Evolutionary conservation across 2,888 invertebrate genomes (phyloP), one percentile per base, ranked within the genome.

Genomic region (Tribolium freemani): DNA sequence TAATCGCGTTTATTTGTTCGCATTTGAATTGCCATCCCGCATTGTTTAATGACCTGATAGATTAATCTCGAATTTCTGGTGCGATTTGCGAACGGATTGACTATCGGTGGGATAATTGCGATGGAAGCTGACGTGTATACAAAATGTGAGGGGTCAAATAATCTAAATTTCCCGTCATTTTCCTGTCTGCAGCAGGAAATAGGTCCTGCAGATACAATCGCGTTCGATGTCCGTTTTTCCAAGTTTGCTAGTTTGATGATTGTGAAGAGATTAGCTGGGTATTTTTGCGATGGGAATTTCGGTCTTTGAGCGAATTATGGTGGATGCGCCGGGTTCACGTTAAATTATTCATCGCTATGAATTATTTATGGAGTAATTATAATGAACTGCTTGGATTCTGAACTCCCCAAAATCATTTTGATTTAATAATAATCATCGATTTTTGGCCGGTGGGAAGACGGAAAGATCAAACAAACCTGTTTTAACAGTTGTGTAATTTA

Each of bases 141-240:
- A 48, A 48, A 64, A 54, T 53, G 45, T 30, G 26, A 63, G 45
- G 56, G 63, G 31, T 51, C 63, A 51, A 64, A 64, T 64, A 53
- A 64, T 64, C 53, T 44, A 45, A 63, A 63, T 63, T 63, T 63
- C 50, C 51, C 44, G 54, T 54, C 64, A 64, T 64, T 53, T 64
- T 44, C 53, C 64, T 64, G 64, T 64, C 53, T 53, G 64, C 53
- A 44, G 64, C 64, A 64, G 64, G 53, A 64, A 64, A 64, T 64
- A 64, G 64, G 44, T 44, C 53, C 45, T 64, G 11, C 54, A 53
- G 53, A 64, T 64, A 64, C 53, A 45, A 64, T 64, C 53, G 53
- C 51, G n/a, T 30, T 20, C n/a, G 31, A 50, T 51, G 63, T 26
- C 31, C 51, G 63, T 63, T 63, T 63, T 30, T 13, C 16, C 13